Evolutionary conservation across 2,113 vertebrate species (phyloP), one percentile per base, ranked within the genome.

Genomic region (Mastomys natalensis): DNA sequence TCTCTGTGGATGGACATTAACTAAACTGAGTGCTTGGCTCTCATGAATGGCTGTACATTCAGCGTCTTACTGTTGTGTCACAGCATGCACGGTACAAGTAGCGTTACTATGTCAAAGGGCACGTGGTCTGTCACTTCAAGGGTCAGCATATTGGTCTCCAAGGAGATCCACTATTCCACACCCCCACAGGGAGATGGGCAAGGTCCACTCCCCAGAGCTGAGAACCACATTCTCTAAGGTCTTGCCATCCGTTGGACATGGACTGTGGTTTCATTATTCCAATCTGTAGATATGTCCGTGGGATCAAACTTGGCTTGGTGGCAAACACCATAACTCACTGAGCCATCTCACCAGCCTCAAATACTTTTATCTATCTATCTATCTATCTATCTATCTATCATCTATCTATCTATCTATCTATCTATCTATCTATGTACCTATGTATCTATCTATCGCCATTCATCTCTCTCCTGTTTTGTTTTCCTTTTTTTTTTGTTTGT

Each of bases 161-260:
- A 10, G 77, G 70, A 72, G 6, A 4, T 3, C 0, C 17, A 4
- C 7, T 7, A 8, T 29, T 17, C 60, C 16, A 1, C 1, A 13
- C 21, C 24, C 13, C 48, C 4, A 0, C 22, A 9, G 37, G 12
- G 2, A 26, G 0, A 0, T 2, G 2, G 0, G 37, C 19, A 77
- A n/a, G 3, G 11, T 40, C 58, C 17, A 37, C 2, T 51, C 22
- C 11, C 8, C 26, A 22, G 10, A 29, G 19, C 5, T 29, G 43
- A 45, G n/a, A 16, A 1, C 0, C 45, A 16, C 34, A 10, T 37
- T 6, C 26, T 4, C 84, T 0, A n/a, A 70, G n/a, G 34, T n/a
- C 60, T 58, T 37, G 19, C 73, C 60, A 11, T 31, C 0, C 10
- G 21, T 74, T n/a, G 22, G 58, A 55, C 17, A 68, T 13, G 62